Conservation (phyloP, 2,888 invertebrate species). For the Amphipyra tragopoginis region DNA sequence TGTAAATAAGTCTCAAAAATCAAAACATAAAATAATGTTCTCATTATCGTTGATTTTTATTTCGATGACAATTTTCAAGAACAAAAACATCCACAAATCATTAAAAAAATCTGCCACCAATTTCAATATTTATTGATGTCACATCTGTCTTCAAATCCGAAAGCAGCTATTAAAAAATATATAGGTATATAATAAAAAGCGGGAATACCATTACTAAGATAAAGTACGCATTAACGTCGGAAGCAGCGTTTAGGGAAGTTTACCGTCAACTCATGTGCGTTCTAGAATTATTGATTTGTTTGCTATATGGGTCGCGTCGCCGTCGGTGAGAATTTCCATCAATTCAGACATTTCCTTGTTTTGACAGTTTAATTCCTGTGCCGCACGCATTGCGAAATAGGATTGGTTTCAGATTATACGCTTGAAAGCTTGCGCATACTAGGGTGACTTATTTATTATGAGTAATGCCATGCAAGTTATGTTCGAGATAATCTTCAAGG, state of each 20-base stretch:
- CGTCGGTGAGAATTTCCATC: conserved; percentile 53
- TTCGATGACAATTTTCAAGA: conserved; percentile 7
- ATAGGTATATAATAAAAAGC: conserved; percentile 34
- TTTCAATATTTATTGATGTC: conserved; percentile 35
- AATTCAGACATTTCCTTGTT: conserved; percentile 64
- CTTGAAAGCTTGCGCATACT: neutral
- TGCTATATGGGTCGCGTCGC: conserved; percentile 34
- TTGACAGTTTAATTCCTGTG: conserved; percentile 65
- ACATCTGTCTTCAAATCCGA: conserved; percentile 34
- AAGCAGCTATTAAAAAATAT: conserved; percentile 37
- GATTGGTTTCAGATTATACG: conserved; percentile 3
- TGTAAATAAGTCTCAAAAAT: neutral
- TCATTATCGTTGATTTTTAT: neutral
- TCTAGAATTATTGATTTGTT: conserved; percentile 37
- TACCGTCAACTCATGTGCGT: conserved; percentile 29
- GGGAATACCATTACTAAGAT: conserved; percentile 40
- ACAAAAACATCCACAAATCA: neutral
- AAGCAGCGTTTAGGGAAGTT: conserved; percentile 47
- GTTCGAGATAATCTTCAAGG: too few species aligned
- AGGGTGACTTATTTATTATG: too few species aligned
- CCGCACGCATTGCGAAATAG: conserved; percentile 5
- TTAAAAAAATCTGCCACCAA: conserved; percentile 7
- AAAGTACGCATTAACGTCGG: conserved; percentile 45
- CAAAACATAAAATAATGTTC: neutral
- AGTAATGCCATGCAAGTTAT: too few species aligned